phyloP scores from a whole-genome alignment of 1,140 invertebrate species.

The Drosophila micromelanica region DNA sequence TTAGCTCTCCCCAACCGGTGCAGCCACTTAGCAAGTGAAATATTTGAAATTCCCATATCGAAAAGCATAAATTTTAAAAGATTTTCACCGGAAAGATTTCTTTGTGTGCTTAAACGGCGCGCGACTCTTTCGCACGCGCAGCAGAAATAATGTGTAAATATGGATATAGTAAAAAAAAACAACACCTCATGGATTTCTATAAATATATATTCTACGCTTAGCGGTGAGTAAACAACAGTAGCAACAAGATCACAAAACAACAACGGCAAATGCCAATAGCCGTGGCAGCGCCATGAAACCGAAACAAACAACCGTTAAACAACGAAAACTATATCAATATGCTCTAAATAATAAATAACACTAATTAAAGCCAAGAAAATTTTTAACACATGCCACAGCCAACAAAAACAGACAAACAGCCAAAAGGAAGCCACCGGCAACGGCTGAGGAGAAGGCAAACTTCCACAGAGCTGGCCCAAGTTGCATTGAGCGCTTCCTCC shows the following conservation, averaged over 20 bases:
- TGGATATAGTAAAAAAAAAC: constrained; percentile 20
- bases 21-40: constrained; percentile 61
- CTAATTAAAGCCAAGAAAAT: constrained; percentile 83
- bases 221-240: constrained; percentile 51
- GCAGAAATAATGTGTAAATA: constrained; percentile 49
- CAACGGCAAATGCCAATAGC: background rate
- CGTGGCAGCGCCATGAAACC: constrained; percentile 39
- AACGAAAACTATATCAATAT: constrained; percentile 83
- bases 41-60: constrained; percentile 57
- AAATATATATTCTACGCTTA: constrained; percentile 68
- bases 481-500: constrained; percentile 55
- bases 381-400: constrained; percentile 74
- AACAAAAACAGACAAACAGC: constrained; percentile 27
- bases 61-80: constrained; percentile 42
- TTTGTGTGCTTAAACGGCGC: constrained; percentile 31
- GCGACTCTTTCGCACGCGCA: constrained; percentile 45
- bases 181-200: constrained; percentile 63
- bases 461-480: constrained; percentile 3
- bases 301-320: constrained; percentile 80
- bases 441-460: constrained; percentile 35
- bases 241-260: constrained; percentile 42
- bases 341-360: constrained; percentile 84
- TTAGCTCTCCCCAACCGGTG: constrained; percentile 27
- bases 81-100: constrained; percentile 45
- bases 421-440: constrained; percentile 51